Evolutionary conservation across 2,113 vertebrate genomes (phyloP).

Genomic region (Cephalophus harveyi): DNA sequence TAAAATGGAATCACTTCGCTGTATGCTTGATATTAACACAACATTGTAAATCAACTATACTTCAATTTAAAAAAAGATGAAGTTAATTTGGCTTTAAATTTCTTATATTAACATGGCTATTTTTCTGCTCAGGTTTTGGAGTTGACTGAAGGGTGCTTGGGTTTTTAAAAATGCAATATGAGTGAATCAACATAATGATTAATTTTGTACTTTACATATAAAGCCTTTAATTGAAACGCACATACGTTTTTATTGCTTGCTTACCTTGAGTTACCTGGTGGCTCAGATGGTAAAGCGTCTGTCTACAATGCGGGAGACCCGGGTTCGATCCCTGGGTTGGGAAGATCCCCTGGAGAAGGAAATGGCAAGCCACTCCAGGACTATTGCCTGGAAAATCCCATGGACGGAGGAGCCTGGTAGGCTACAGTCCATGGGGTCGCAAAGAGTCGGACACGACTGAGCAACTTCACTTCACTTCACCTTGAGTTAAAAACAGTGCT

Average conservation of each 20-base stretch:
- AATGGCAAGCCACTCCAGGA: no score
- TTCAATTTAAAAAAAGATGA: not conserved
- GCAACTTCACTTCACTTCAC: no score
- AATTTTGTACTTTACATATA: not conserved
- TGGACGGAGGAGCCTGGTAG: no score
- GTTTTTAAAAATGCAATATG: not conserved
- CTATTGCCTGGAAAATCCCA: no score
- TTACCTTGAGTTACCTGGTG: not conserved
- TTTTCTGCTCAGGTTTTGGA: not conserved
- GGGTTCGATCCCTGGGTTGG: no score
- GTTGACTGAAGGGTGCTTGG: not conserved
- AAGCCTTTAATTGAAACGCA: not conserved
- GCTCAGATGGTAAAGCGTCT: no score
- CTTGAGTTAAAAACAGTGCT: not conserved
- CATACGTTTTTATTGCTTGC: not conserved
- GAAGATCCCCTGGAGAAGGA: no score
- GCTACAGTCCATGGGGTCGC: no score
- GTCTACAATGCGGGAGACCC: no score
- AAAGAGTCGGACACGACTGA: no score
- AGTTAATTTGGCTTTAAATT: not conserved
- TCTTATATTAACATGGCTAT: not conserved
- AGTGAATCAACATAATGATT: not conserved
- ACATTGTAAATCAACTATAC: not conserved
- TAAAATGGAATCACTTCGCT: not conserved
- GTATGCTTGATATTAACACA: not conserved